Evolutionary conservation across 1,140 invertebrate genomes (phyloP).

Genomic region (Macrotrachela quadricornifera): DNA sequence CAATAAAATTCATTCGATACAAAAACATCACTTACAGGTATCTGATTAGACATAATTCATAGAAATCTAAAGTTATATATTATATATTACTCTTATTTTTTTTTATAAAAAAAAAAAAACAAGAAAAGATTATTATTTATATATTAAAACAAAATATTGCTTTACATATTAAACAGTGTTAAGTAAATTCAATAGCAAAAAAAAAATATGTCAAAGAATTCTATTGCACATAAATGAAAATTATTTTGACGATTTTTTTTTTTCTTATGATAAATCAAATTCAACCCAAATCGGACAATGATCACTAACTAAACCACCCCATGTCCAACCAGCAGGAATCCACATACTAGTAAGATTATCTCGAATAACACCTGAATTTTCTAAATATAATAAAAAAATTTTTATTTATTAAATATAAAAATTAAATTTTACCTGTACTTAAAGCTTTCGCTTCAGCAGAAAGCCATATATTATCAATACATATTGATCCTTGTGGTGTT

Average conservation of each 20-base stretch:
- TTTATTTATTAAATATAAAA: background rate
- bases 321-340: slow-evolving; percentile 54
- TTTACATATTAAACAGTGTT: no score
- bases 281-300: slow-evolving; percentile 48
- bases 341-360: slow-evolving; percentile 49
- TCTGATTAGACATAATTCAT: no score
- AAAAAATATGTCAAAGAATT: no score
- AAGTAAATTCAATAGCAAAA: no score
- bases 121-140: no score
- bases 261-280: slow-evolving; percentile 12
- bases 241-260: background rate
- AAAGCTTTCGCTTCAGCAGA: slow-evolving; percentile 17
- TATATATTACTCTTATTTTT: no score
- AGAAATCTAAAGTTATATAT: no score
- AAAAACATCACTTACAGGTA: no score
- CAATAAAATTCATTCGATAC: no score
- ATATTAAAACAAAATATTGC: no score
- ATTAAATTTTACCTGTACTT: slow-evolving; percentile 20
- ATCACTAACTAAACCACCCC: slow-evolving; percentile 49
- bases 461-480: slow-evolving; percentile 30
- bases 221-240: no score
- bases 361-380: slow-evolving; percentile 39
- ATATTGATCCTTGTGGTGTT: slow-evolving; percentile 15
- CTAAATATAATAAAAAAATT: slow-evolving; percentile 18
- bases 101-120: no score